A percentile compares a stretch with the other conserved stretches of the same genome.
Conservation (phyloP, 92 coral and sea anemone species). For the Zoanthus sociatus region DNA sequence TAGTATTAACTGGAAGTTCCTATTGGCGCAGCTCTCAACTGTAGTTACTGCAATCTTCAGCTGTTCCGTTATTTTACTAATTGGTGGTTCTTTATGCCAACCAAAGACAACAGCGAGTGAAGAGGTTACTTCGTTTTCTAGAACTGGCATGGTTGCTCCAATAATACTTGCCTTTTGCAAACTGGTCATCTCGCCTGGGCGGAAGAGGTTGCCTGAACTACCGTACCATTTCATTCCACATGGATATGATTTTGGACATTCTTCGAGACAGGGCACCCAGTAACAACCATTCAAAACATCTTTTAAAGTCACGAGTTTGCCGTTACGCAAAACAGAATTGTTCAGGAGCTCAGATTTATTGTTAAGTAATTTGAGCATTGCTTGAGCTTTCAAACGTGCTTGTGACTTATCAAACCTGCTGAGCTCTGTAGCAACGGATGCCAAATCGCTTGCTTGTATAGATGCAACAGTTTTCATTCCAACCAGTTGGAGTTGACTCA, state of each 20-base stretch:
- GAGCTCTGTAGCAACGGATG: slow-evolving; percentile 52
- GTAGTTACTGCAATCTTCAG: slow-evolving; percentile 58
- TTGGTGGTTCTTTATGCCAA: slow-evolving; percentile 68
- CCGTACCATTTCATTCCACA: slow-evolving; percentile 75
- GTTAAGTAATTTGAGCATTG: slow-evolving; percentile 71
- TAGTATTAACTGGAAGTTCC: slow-evolving; percentile 69
- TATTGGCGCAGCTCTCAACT: neutral
- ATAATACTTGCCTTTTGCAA: slow-evolving; percentile 59
- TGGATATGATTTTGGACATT: slow-evolving; percentile 74
- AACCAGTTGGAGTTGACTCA: slow-evolving; percentile 54
- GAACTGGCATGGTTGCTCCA: slow-evolving; percentile 81
- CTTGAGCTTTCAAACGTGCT: slow-evolving; percentile 61
- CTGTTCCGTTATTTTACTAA: slow-evolving; percentile 56
- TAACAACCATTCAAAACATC: slow-evolving; percentile 28
- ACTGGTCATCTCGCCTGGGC: slow-evolving; percentile 66
- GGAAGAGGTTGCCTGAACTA: slow-evolving; percentile 45
- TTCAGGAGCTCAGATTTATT: slow-evolving; percentile 46
- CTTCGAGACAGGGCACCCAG: slow-evolving; percentile 70
- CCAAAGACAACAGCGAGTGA: slow-evolving; percentile 64
- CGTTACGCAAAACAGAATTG: neutral
- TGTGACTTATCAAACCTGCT: slow-evolving; percentile 2
- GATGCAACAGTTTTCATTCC: slow-evolving; percentile 65
- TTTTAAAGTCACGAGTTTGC: neutral
- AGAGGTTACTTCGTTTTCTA: slow-evolving; percentile 32
- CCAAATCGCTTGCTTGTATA: slow-evolving; percentile 58